Evolutionary conservation across 2,113 vertebrate species (phyloP), one percentile per base, ranked within the genome.

Genomic region (Coturnix japonica): DNA sequence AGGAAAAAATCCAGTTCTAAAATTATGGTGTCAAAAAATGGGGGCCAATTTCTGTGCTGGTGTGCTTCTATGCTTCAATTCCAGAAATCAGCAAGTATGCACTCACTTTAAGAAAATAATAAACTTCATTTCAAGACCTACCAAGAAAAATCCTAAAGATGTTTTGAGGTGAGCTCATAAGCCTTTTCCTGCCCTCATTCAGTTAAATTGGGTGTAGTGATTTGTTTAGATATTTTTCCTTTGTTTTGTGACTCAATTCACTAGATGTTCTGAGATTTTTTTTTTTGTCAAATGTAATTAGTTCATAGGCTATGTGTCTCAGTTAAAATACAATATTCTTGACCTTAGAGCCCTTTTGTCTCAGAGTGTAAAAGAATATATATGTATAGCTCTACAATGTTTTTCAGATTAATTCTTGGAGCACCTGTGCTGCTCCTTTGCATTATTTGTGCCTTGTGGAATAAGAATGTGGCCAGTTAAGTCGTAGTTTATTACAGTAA

Each of bases 351-450:
- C 79, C 51, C 61, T 91, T 66, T 0, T 47, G 46, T 89, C 74
- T 82, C 92, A 90, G 76, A 64, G 61, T 89, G 60, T 91, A 89
- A 95, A 83, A 91, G 65, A 84, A 21, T 81, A 64, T 60, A 47
- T 71, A 49, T 94, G 39, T 96, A 75, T 53, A 88, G 41, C 43
- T 86, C 93, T 83, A 47, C 87, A 87, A 8, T 14, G 39, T 84
- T 96, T 96, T 94, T 64, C 94, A 92, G 81, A 35, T 81, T 92
- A 96, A 91, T 94, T 93, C 70, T 91, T 87, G 73, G 84, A 93
- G 84, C 82, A 88, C 71, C 89, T 95, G 64, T 90, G n/a, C 94
- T 94, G 92, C 63, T 64, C 30, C 84, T 95, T 79, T 92, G 90
- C 23, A 5, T 85, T 76, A 56, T 94, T 80, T 84, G 87, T 83